Evolutionary conservation across 1,140 invertebrate species (phyloP).

Genomic region (Ptiloglossa arizonensis): DNA sequence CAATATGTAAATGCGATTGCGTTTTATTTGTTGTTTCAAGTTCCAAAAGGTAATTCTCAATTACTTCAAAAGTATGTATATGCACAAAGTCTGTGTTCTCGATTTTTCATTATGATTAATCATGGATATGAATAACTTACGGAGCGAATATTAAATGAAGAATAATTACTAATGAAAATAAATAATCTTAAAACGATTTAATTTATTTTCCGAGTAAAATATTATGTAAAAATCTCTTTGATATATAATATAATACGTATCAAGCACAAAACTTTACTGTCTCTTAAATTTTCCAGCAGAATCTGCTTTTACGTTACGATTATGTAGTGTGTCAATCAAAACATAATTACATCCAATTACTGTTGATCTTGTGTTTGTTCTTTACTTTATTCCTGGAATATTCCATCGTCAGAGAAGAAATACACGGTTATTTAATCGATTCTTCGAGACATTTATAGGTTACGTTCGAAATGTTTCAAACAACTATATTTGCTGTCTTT

Average conservation of each 20-base stretch:
- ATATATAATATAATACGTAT: too few species aligned
- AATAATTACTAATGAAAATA: background rate
- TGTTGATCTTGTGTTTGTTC: background rate
- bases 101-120: background rate
- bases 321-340: background rate
- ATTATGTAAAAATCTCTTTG: too few species aligned
- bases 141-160: background rate
- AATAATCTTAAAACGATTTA: background rate
- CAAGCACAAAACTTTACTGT: background rate
- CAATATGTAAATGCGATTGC: too few species aligned
- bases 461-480: background rate
- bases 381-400: background rate
- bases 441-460: background rate
- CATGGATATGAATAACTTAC: background rate
- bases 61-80: background rate
- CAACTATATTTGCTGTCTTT: background rate
- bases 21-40: background rate
- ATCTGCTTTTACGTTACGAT: background rate
- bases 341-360: constrained; percentile 1
- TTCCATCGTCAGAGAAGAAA: background rate
- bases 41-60: background rate
- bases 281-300: background rate
- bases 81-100: too few species aligned
- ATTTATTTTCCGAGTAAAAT: background rate
- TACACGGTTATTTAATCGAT: background rate